These are phyloP conservation scores for Poeciliopsis paucimaculata DNA, from an alignment of 2,797 vertebrate genomes.

Conservation along the genomic window DNA sequence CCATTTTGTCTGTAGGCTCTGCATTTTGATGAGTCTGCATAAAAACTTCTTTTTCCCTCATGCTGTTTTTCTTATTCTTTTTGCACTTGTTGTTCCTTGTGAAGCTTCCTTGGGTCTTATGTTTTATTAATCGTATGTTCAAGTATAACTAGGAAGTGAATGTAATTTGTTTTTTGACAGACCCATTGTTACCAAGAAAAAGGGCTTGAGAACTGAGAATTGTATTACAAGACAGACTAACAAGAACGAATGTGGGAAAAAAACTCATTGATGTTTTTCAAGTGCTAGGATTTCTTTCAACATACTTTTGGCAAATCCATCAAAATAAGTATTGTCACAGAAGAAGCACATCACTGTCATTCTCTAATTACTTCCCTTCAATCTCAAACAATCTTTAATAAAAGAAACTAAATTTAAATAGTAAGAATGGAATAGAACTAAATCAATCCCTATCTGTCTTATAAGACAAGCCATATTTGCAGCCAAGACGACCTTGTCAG, in stretches of 20 bases:
- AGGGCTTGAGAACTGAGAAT: neutral
- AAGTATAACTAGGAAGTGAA: neutral
- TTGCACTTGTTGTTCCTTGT: neutral
- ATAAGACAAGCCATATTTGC: neutral
- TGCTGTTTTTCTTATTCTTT: neutral
- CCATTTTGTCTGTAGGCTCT: conserved; percentile 14
- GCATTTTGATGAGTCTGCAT: conserved; percentile 38
- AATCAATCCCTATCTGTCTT: neutral
- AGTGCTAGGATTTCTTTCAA: neutral
- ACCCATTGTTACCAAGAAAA: neutral
- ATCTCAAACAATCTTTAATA: neutral
- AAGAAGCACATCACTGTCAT: neutral
- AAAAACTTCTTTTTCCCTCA: neutral
- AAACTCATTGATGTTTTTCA: neutral
- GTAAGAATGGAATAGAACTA: neutral
- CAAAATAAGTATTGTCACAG: neutral
- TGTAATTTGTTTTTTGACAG: neutral
- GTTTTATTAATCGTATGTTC: neutral
- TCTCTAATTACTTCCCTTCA: neutral
- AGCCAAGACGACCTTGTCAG: too few relatives aligned
- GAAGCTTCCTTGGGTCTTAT: neutral
- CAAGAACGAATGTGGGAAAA: neutral
- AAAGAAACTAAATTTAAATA: neutral
- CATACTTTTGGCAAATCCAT: neutral
- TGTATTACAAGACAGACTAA: neutral